Conservation (phyloP, 1,140 invertebrate species). For the Heliconius melpomene region DNA sequence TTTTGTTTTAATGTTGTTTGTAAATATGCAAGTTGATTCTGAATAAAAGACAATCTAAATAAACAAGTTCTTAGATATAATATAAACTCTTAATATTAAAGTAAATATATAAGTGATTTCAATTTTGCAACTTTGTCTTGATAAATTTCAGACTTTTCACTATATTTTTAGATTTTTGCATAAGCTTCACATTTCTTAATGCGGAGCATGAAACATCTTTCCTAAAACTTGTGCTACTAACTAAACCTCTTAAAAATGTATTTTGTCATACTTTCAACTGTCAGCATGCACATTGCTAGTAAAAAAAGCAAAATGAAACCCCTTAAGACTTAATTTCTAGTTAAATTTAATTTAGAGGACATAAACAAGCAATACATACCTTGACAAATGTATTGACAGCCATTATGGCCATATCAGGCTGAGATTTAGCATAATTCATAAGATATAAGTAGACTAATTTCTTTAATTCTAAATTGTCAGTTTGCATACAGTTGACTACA, state of each 20-base stretch:
- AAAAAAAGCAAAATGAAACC: constrained; percentile 45
- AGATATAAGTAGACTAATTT: constrained; percentile 99
- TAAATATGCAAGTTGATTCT: too few species aligned
- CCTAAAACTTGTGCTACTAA: not conserved
- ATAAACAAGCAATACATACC: constrained; percentile 81
- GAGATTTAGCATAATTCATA: constrained; percentile 99
- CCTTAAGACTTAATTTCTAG: constrained; percentile 41
- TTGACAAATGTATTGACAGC: constrained; percentile 99
- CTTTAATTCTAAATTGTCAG: constrained; percentile 99
- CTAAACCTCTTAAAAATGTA: constrained; percentile 24
- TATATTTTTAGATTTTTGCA: not conserved
- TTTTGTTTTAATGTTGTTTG: not conserved
- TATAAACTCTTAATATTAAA: not conserved
- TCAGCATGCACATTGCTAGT: constrained; percentile 46
- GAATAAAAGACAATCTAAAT: not conserved
- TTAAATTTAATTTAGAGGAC: constrained; percentile 33
- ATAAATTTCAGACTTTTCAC: not conserved
- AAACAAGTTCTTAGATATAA: not conserved
- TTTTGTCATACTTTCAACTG: constrained; percentile 33
- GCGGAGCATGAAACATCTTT: not conserved
- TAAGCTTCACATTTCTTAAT: not conserved
- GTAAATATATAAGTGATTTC: constrained; percentile 3
- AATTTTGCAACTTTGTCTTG: not conserved
- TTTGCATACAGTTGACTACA: constrained; percentile 99
- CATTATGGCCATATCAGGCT: constrained; percentile 99